Evolutionary conservation across 1,140 invertebrate genomes (phyloP).

Genomic region (Oncopeltus fasciatus): DNA sequence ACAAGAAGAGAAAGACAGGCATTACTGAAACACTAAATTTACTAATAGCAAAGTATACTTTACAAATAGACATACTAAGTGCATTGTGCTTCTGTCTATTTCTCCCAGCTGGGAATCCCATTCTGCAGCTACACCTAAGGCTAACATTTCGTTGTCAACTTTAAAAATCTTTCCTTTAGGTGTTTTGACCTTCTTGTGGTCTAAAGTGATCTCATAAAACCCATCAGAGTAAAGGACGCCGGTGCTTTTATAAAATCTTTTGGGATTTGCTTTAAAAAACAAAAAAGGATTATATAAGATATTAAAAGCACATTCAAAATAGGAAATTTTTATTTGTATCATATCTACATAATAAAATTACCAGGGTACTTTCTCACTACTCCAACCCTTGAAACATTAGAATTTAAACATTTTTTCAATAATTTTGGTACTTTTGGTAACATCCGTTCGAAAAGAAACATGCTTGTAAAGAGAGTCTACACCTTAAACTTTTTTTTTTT

Average conservation of each 20-base stretch:
- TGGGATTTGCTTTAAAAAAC: constrained; percentile 28
- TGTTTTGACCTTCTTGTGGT: constrained; percentile 76
- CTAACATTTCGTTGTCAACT: constrained; percentile 72
- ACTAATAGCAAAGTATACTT: not conserved
- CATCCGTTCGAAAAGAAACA: no score
- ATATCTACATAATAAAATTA: not conserved
- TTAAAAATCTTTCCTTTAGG: constrained; percentile 62
- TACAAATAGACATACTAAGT: constrained; percentile 47
- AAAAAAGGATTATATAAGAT: not conserved
- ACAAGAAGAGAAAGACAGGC: constrained; percentile 11
- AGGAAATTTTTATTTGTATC: not conserved
- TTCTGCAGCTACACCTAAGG: constrained; percentile 78
- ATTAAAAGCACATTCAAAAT: not conserved
- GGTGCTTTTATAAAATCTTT: constrained; percentile 56
- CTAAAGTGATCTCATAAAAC: constrained; percentile 59
- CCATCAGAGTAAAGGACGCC: constrained; percentile 43
- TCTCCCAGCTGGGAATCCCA: constrained; percentile 74
- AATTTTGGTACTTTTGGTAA: not conserved
- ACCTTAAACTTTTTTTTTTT: no score
- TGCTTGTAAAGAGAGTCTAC: no score
- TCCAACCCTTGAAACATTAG: not conserved
- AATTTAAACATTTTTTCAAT: not conserved
- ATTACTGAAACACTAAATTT: not conserved
- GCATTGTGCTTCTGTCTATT: constrained; percentile 70
- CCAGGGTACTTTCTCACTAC: not conserved